Conservation (phyloP, 2,888 invertebrate species). For the Pristionchus maxplancki region DNA sequence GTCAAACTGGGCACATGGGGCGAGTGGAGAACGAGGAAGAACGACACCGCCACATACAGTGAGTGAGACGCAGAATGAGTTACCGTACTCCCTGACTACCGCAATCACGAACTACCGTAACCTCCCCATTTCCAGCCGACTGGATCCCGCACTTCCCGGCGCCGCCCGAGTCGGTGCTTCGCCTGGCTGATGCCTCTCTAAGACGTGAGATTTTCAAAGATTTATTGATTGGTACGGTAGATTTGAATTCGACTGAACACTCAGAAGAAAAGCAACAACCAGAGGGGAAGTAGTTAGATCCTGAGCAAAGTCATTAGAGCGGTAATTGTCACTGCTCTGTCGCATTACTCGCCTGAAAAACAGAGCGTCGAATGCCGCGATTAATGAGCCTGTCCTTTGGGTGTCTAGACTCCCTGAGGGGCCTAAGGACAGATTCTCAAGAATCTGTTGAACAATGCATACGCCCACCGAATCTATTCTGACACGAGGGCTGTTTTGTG, state of each 20-base stretch:
- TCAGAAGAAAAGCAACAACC: no score
- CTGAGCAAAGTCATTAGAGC: constrained; percentile 3
- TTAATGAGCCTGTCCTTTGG: neutral
- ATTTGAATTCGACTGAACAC: no score
- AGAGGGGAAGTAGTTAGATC: neutral
- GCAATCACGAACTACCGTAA: neutral
- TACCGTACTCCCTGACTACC: neutral
- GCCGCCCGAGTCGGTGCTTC: constrained; percentile 69
- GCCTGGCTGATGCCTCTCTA: constrained; percentile 73
- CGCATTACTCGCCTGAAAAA: neutral
- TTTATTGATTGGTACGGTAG: neutral
- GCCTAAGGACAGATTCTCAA: no score
- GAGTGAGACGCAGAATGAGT: neutral
- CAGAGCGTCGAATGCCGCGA: neutral
- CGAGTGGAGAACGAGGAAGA: constrained; percentile 69
- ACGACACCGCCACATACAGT: constrained; percentile 53
- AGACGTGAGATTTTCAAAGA: constrained; percentile 65
- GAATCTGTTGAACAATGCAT: no score
- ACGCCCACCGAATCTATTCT: no score
- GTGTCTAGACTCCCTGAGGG: neutral
- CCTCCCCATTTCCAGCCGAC: constrained; percentile 67
- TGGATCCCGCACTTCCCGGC: constrained; percentile 77
- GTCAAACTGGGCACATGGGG: constrained; percentile 75
- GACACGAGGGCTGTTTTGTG: neutral
- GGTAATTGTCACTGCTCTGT: neutral